These are phyloP conservation scores for Phyllotreta cruciferae DNA, from an alignment of 2,888 invertebrate species.

Conservation along the genomic window DNA sequence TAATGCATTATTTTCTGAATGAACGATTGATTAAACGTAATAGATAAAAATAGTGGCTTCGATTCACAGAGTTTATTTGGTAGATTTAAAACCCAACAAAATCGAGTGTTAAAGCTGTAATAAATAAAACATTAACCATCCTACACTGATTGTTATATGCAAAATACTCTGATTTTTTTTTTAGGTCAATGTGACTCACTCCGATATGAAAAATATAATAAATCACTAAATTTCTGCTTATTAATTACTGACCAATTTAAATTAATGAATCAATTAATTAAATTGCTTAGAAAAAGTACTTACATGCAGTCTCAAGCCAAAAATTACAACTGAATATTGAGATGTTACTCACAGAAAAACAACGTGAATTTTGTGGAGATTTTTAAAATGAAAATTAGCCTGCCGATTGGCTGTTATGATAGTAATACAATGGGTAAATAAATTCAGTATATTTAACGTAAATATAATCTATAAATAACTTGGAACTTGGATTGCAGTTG, in stretches of 20 bases:
- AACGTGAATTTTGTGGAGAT: conserved; percentile 18
- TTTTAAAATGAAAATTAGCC: conserved; percentile 25
- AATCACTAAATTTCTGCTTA: no score
- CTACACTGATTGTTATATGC: conserved; percentile 35
- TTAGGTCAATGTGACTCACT: conserved; percentile 45
- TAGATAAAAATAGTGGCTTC: no score
- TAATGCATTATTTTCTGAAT: no score
- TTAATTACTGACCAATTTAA: no score
- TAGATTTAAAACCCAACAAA: neutral
- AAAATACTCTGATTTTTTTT: conserved; percentile 41
- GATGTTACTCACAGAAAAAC: conserved; percentile 8
- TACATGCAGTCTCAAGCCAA: no score
- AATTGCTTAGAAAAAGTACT: neutral
- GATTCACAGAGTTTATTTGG: no score
- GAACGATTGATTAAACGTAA: no score
- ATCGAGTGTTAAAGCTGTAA: conserved; percentile 1
- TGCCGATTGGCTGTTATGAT: conserved; percentile 21
- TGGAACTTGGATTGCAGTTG: conserved; percentile 35
- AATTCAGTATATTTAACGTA: conserved; percentile 39
- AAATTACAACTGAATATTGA: conserved; percentile 12
- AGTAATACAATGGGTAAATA: conserved; percentile 41
- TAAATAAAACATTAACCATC: conserved; percentile 18
- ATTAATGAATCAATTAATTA: no score
- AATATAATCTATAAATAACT: conserved; percentile 48
- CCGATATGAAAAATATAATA: neutral